phyloP scores from a whole-genome alignment of 2,113 vertebrate species.

The Psephotus haematonotus region DNA sequence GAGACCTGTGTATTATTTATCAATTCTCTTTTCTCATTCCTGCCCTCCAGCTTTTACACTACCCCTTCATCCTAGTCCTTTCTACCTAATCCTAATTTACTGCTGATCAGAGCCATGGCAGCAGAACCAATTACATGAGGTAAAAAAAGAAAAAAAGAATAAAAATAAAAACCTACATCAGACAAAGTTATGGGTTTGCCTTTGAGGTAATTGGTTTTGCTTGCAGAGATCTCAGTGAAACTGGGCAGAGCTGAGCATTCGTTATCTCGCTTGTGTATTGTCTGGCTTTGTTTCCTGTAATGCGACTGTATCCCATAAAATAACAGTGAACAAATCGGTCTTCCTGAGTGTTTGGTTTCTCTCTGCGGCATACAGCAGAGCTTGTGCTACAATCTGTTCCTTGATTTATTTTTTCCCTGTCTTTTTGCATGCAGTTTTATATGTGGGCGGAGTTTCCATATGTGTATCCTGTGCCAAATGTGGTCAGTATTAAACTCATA shows the following conservation, averaged over 20 bases:
- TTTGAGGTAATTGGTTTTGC: conserved; percentile 31
- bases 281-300: conserved; percentile 13
- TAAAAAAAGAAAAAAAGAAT: background rate
- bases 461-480: background rate
- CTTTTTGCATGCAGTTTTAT: background rate
- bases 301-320: background rate
- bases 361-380: background rate
- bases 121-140: background rate
- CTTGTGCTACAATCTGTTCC: background rate
- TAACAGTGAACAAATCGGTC: background rate
- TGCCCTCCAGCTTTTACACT: conserved; percentile 28
- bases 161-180: conserved; percentile 12
- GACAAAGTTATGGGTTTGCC: conserved; percentile 33
- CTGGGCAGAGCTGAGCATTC: background rate
- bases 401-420: background rate
- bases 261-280: background rate
- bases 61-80: background rate
- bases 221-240: background rate
- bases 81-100: conserved; percentile 42
- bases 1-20: conserved; percentile 22
- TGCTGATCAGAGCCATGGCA: background rate
- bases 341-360: background rate
- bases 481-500: background rate
- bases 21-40: conserved; percentile 6
- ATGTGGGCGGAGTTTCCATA: background rate